Evolutionary conservation across 2,797 vertebrate species (phyloP), one percentile per base, ranked within the genome.

Genomic region (Poecile montanus): DNA sequence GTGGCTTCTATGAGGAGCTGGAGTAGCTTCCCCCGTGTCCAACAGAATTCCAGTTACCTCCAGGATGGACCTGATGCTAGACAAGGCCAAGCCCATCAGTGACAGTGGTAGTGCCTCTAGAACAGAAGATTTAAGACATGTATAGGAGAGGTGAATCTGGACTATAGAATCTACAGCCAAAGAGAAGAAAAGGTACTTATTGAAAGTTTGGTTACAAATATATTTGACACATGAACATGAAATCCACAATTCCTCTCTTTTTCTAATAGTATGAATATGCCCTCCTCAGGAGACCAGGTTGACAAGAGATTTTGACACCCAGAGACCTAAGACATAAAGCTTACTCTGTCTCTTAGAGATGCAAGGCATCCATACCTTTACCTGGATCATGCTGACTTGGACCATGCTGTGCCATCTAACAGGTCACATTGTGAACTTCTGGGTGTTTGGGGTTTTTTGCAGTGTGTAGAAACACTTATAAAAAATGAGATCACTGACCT

Each of bases 391-490:
- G 16, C 16, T 47, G 50, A 22, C 29, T n/a, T 42, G 50, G 27
- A 61, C 22, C 9, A 6, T 13, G 11, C 29, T 51, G 11, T 2
- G 0, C 6, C 76, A 48, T 66, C 40, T 73, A 73, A 32, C 8
- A 78, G 25, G 14, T 10, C 3, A 0, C 16, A 30, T 70, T 56
- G n/a, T 16, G 11, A 47, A 51, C 9, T 89, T 87, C 14, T 42
- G 2, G 1, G 3, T 32, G 20, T 72, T 56, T 23, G 17, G 18
- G 0, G 0, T 0, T 6, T 20, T 62, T 51, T 76, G 4, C 36
- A 48, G 38, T 22, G 4, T 29, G 12, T 71, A 23, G 23, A 78
- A 89, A 54, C 9, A 32, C 8, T 32, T 12, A 36, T 32, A 50
- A 68, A 63, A 78, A 92, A 56, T 72, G 32, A 92, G 17, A 74